Percentiles rank a stretch among this genome's conserved stretches.
phyloP scores from a whole-genome alignment of 2,888 invertebrate species.

The Apantesis nais region DNA sequence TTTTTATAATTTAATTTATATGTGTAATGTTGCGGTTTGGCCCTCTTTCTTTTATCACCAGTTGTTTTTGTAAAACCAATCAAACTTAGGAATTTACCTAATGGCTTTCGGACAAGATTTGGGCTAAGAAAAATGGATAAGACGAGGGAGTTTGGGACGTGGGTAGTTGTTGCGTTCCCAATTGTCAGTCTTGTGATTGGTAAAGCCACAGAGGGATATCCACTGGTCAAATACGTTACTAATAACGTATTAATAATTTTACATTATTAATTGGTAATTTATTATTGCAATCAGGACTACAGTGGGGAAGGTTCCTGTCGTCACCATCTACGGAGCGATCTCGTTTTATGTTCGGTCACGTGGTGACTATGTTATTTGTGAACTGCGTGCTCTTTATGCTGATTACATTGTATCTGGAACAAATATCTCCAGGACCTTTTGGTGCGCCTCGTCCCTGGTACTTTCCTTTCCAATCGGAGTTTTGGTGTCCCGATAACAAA shows the following conservation, averaged over 20 bases:
- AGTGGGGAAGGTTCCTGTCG: constrained; percentile 87
- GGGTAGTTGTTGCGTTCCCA: background rate
- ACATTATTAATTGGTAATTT: background rate
- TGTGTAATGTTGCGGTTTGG: too few species aligned
- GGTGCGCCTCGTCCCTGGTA: constrained; percentile 94
- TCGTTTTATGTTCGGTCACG: constrained; percentile 88
- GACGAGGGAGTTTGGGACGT: background rate
- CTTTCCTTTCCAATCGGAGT: constrained; percentile 88
- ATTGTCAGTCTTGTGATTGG: background rate
- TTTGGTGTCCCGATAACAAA: constrained; percentile 78
- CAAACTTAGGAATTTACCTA: too few species aligned
- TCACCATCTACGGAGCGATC: constrained; percentile 88
- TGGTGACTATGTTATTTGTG: constrained; percentile 89
- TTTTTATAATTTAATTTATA: too few species aligned
- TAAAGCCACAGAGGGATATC: background rate
- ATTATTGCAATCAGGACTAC: constrained; percentile 75
- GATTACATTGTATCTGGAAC: constrained; percentile 94
- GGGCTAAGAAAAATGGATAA: too few species aligned
- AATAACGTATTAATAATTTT: background rate
- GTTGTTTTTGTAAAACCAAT: too few species aligned
- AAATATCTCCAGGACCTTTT: constrained; percentile 94
- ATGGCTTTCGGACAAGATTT: too few species aligned
- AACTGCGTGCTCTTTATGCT: constrained; percentile 90
- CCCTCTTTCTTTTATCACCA: too few species aligned
- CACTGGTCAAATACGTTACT: background rate